phyloP scores from a whole-genome alignment of 2,888 invertebrate genomes.

The Orthosia gracilis region DNA sequence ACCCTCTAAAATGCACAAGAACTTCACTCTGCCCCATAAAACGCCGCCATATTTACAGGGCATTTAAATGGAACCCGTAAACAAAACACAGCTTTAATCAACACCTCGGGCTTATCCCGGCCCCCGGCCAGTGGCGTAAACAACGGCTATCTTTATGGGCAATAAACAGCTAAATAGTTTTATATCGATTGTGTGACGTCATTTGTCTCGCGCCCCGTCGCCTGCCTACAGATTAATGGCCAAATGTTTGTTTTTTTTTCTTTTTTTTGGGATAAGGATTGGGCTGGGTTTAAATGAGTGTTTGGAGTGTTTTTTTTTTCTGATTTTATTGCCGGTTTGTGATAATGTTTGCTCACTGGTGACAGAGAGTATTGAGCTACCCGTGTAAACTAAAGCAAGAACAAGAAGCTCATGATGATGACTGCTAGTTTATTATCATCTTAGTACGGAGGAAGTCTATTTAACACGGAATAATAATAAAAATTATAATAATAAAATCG shows the following conservation, averaged over 20 bases:
- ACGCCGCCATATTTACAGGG: constrained; percentile 48
- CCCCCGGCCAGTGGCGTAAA: constrained; percentile 61
- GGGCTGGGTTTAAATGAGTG: constrained; percentile 29
- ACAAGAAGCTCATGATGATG: too few species aligned
- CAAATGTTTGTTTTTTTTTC: constrained; percentile 37
- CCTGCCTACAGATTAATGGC: constrained; percentile 73
- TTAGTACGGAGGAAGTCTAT: too few species aligned
- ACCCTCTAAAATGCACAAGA: constrained; percentile 4
- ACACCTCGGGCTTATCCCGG: constrained; percentile 66
- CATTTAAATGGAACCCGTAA: constrained; percentile 55
- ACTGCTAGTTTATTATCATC: too few species aligned
- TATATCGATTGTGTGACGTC: constrained; percentile 79
- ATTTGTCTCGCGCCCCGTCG: constrained; percentile 78
- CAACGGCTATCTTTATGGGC: constrained; percentile 76
- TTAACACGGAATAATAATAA: too few species aligned
- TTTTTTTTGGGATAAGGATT: constrained; percentile 29
- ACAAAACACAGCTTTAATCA: constrained; percentile 66
- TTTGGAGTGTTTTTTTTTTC: neutral
- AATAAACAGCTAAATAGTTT: constrained; percentile 83
- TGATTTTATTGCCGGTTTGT: too few species aligned
- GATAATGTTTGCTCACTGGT: too few species aligned
- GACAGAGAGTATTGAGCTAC: too few species aligned
- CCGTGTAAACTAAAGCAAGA: too few species aligned
- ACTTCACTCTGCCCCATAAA: constrained; percentile 37
- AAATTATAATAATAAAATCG: too few species aligned